Base-by-base conservation (phyloP, 2,888 invertebrate genomes). In the Pinctada fucata region DNA sequence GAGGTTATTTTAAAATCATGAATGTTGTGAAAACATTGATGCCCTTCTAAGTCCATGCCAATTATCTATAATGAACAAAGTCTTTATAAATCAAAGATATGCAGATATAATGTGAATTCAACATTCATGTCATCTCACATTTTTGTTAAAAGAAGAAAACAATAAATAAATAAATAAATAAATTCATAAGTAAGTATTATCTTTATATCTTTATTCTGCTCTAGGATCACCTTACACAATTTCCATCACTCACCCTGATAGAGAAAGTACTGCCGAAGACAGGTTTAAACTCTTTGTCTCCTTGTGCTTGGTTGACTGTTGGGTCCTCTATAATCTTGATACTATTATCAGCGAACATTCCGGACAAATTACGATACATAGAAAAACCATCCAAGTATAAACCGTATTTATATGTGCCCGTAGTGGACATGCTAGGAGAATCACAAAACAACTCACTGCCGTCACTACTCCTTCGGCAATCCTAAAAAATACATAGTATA, bases 331-430 rank as follows among this genome's bases (percentile, higher is more conserved):
- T 16, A 13, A 80, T 50, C 0, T 48, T 67, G 45, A 80, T 66
- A 3, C 8, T 64, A 13, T 64, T 64, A 47, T 49, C 31, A 48
- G 3, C 13, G 31, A 68, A 77, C 10, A 2, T 69, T 10, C 10
- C 45, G 5, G 49, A 63, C 3, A 74, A 58, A 68, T 75, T 52
- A 2, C 48, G 16, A 64, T 80, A 80, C 51, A 16, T 75, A 3
- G 67, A 72, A 0, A 67, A 10, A 16, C 80, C 80, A 65, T 80
- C 80, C 48, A 80, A 64, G 10, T 72, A 31, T 6, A 80, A 50
- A 13, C 80, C 80, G 48, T 75, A 80, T 3, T 49, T 68, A 45
- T 64, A 10, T 1, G 10, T 72, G 16, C 16, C 66, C 2, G 5
- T 31, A 8, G 3, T 69, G 64, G 6, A 16, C 2, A 70, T 45